Base-by-base conservation (phyloP, 2,888 invertebrate species). In the Drosophila helvetica region DNA sequence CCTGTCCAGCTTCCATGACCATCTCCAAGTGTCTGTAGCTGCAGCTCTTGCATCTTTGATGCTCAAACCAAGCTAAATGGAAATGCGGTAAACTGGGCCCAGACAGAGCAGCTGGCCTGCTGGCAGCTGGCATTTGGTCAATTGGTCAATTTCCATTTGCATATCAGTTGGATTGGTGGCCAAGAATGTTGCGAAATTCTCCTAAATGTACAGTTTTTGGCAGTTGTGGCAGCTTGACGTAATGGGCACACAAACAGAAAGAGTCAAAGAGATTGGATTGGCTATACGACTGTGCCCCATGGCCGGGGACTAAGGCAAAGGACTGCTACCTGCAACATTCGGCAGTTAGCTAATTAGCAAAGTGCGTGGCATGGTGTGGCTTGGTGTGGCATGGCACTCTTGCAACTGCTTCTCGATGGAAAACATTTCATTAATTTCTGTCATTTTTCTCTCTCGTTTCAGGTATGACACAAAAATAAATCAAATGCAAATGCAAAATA, bases 141-240 rank as follows among this genome's bases (percentile, higher is more conserved):
- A 76, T 80, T 77, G 87, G 71, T 81, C 80, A 80, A 88, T 88
- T 88, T 75, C 73, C 79, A 88, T 86, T 86, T 88, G 77, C 81
- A 80, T 88, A 88, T 75, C 80, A 59, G 78, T 86, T 74, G 78
- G 55, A 87, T 82, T 85, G 82, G 69, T 71, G 63, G 67, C 66
- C 83, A 68, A 69, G 53, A 66, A 74, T 56, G 73, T 60, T 73
- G 73, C 75, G 57, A 73, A 60, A 74, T 54, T 61, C 56, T 56
- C 38, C 45, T 19, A 43, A 55, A 42, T 56, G 52, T 54, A 55
- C 72, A 72, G 62, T 19, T 62, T 62, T 63, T 75, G 75, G 50
- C 62, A 62, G 38, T 58, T 75, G 68, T 74, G 68, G 59, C 75
- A 75, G 74, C 52, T 56, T 69, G 74, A 75, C 75, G 75, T 62